Evolutionary conservation across 2,888 invertebrate species (phyloP).

Genomic region (Harpagoxenus sublaevis): DNA sequence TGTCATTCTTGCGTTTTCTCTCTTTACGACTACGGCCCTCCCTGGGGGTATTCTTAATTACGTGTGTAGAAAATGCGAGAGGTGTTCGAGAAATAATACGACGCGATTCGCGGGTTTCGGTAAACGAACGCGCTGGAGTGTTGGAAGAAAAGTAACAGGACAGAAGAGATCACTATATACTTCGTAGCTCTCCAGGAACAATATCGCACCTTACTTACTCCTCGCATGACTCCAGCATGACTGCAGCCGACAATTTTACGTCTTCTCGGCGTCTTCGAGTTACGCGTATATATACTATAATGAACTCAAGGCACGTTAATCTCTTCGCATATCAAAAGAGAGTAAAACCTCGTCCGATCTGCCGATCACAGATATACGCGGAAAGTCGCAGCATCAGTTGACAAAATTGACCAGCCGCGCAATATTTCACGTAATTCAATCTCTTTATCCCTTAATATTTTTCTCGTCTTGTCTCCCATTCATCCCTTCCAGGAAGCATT

Average conservation of each 20-base stretch:
- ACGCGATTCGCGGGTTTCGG: background rate
- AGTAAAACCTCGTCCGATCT: background rate
- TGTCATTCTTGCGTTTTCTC: slow-evolving; percentile 30
- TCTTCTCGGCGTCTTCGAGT: slow-evolving; percentile 5
- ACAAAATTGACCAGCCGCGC: background rate
- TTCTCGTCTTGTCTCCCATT: background rate
- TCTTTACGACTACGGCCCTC: slow-evolving; percentile 10
- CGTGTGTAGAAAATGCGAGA: slow-evolving; percentile 43
- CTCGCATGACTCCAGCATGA: too few species aligned
- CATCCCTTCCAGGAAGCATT: background rate
- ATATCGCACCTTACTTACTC: too few species aligned
- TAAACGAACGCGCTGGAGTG: background rate
- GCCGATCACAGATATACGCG: background rate
- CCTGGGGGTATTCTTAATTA: slow-evolving; percentile 25
- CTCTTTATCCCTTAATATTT: background rate
- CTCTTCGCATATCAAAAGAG: slow-evolving; percentile 17
- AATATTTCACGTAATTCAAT: background rate
- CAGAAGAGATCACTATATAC: background rate
- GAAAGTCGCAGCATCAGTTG: background rate
- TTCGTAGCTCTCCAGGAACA: background rate
- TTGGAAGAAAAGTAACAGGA: slow-evolving; percentile 3
- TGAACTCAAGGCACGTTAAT: slow-evolving; percentile 35
- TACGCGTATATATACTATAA: background rate
- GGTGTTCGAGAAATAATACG: slow-evolving; percentile 36
- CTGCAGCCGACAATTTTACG: background rate